Conservation (phyloP, 2,113 vertebrate species). For the Aptenodytes forsteri region DNA sequence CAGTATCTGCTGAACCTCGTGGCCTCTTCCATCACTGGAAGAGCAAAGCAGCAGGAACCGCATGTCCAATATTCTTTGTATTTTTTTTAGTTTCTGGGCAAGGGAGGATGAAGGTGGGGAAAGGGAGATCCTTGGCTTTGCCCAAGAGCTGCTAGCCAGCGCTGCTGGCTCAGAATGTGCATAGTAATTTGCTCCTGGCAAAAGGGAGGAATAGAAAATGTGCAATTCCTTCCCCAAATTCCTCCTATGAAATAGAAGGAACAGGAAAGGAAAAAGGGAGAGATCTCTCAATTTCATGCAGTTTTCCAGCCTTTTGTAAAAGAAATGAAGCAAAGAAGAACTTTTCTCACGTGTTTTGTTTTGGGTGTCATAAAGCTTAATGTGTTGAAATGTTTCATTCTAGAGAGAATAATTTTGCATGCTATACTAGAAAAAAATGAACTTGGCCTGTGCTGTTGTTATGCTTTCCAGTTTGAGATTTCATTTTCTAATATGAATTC, state of each 20-base stretch:
- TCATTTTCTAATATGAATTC: not conserved
- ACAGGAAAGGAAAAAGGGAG: not conserved
- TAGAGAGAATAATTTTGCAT: not conserved
- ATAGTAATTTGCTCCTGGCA: not conserved
- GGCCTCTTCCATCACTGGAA: not conserved
- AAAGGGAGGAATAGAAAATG: not conserved
- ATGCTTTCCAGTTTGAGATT: not conserved
- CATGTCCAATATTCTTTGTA: rapidly evolving
- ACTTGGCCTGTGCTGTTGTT: not conserved
- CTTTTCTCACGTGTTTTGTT: rapidly evolving
- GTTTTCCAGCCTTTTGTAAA: not conserved
- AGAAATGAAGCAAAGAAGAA: not conserved
- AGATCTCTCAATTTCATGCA: not conserved
- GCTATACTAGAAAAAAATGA: not conserved
- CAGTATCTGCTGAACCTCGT: not conserved
- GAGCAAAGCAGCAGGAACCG: not conserved
- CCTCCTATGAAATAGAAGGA: not conserved
- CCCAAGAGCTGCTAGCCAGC: not conserved
- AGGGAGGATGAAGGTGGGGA: not conserved
- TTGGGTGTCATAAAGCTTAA: not conserved
- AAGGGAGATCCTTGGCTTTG: not conserved
- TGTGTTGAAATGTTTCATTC: not conserved
- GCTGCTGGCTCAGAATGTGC: not conserved
- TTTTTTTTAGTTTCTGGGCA: not conserved
- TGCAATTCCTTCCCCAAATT: not conserved